A percentile compares a stretch with the other conserved stretches of the same genome.
Evolutionary conservation across 2,113 vertebrate genomes (phyloP).

Genomic region (Xenopus tropicalis): UCB_Xtro_10.0 CM004447.2:70804501-70805000

Average conservation of each 20-base stretch:
- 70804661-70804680: neutral
- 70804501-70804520: constrained; percentile 8
- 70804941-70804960: too few species aligned
- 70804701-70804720: constrained; percentile 37
- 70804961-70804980: too few species aligned
- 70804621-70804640: neutral
- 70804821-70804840: too few species aligned
- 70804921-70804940: too few species aligned
- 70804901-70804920: too few species aligned
- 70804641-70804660: neutral
- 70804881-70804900: too few species aligned
- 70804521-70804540: constrained; percentile 6
- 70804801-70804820: too few species aligned
- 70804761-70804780: constrained; percentile 56
- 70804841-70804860: too few species aligned
- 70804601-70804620: neutral
- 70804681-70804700: constrained; percentile 20
- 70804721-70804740: constrained; percentile 47
- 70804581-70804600: neutral
- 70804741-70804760: constrained; percentile 51
- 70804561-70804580: neutral
- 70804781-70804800: constrained; percentile 46
- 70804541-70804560: neutral
- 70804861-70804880: too few species aligned
- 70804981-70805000: too few species aligned